These are phyloP conservation scores for Lepidochrysops patricia DNA, from an alignment of 2,888 invertebrate genomes.

Conservation along the genomic window DNA sequence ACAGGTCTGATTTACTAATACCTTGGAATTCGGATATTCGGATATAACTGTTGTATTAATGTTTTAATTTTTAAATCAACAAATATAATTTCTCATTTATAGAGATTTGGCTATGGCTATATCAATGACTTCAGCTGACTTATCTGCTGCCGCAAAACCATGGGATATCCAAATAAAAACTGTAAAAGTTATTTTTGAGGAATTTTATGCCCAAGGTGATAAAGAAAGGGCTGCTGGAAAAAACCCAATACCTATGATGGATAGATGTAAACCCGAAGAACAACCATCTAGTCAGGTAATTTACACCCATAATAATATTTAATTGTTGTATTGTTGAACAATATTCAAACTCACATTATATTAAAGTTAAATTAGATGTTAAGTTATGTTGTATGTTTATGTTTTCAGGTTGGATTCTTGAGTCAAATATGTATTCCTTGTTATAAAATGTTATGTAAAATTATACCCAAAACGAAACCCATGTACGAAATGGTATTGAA, in stretches of 20 bases:
- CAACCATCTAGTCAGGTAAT: slow-evolving; percentile 83
- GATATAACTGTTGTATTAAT: background rate
- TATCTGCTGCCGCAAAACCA: slow-evolving; percentile 89
- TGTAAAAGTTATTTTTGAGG: slow-evolving; percentile 86
- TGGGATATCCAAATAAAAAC: slow-evolving; percentile 88
- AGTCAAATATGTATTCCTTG: slow-evolving; percentile 88
- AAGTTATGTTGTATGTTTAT: slow-evolving; percentile 12
- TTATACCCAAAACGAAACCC: slow-evolving; percentile 82
- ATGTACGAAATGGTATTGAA: slow-evolving; percentile 78
- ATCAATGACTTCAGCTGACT: slow-evolving; percentile 88
- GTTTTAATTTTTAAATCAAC: too few relatives aligned
- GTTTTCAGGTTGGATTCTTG: slow-evolving; percentile 82
- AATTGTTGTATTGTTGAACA: too few relatives aligned
- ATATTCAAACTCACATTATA: too few relatives aligned
- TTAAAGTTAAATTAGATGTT: too few relatives aligned
- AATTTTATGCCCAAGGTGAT: slow-evolving; percentile 87
- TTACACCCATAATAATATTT: background rate
- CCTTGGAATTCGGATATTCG: background rate
- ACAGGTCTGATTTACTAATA: slow-evolving; percentile 49
- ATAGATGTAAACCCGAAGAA: slow-evolving; percentile 80
- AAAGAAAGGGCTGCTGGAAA: slow-evolving; percentile 80
- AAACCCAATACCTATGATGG: slow-evolving; percentile 87
- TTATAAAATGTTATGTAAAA: slow-evolving; percentile 78
- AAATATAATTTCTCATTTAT: slow-evolving; percentile 26
- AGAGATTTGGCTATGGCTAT: slow-evolving; percentile 81